Evolutionary conservation across 2,113 vertebrate species (phyloP).

Genomic region (Rhagologus leucostigma): DNA sequence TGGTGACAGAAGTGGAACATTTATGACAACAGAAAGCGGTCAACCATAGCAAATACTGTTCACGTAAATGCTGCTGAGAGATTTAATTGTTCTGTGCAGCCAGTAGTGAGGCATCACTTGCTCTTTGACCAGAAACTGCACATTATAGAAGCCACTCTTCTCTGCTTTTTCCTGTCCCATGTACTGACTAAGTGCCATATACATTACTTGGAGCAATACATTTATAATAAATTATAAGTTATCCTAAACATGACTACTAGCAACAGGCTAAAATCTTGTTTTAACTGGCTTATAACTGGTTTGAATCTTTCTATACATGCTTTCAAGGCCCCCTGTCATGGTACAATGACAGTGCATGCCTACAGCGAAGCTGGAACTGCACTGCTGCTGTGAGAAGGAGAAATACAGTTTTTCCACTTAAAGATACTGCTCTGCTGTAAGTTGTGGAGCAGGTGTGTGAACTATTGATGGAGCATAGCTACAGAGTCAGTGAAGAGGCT

Average conservation of each 20-base stretch:
- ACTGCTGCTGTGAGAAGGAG: not conserved
- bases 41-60: not conserved
- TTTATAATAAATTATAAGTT: not conserved
- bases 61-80: not conserved
- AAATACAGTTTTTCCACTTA: not conserved
- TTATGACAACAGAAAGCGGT: not conserved
- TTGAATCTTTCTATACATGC: not conserved
- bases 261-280: not conserved
- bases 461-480: not conserved
- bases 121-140: not conserved
- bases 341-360: not conserved
- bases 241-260: not conserved
- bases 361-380: not conserved
- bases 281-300: not conserved
- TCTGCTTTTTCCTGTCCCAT: not conserved
- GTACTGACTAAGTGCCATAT: not conserved
- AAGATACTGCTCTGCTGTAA: not conserved
- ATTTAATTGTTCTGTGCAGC: not conserved
- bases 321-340: not conserved
- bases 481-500: not conserved
- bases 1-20: slow-evolving; percentile 10
- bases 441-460: not conserved
- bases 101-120: not conserved
- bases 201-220: not conserved
- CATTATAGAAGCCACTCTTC: rapidly evolving